phyloP scores from a whole-genome alignment of 2,888 invertebrate genomes.

The Willowsia nigromaculata region DNA sequence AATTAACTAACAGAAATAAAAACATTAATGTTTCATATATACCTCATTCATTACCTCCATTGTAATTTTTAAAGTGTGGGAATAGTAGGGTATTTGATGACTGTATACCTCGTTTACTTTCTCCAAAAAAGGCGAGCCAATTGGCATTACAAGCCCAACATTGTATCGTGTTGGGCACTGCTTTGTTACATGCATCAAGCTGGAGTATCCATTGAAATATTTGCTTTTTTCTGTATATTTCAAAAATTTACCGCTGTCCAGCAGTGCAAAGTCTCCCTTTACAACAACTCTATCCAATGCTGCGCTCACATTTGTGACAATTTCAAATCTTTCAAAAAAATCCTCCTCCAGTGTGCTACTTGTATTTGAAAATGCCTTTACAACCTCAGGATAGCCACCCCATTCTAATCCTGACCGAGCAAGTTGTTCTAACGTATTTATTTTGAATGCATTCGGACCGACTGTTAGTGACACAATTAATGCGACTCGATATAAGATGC shows the following conservation, averaged over 20 bases:
- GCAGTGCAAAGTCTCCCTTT: constrained; percentile 76
- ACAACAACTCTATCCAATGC: constrained; percentile 77
- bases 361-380: constrained; percentile 76
- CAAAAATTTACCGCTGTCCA: constrained; percentile 77
- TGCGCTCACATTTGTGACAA: constrained; percentile 62
- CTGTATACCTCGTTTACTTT: constrained; percentile 75
- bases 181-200: constrained; percentile 75
- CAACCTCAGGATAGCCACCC: constrained; percentile 75
- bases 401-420: constrained; percentile 76
- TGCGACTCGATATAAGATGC: constrained; percentile 77
- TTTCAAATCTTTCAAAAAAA: constrained; percentile 32
- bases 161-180: constrained; percentile 78
- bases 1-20: not conserved
- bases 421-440: constrained; percentile 73
- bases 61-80: not conserved
- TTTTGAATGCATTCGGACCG: constrained; percentile 75
- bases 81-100: not conserved
- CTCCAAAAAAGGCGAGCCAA: constrained; percentile 78
- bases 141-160: constrained; percentile 77
- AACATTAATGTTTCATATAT: too few species aligned
- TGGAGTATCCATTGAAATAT: constrained; percentile 76
- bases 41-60: not conserved
- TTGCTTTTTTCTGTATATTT: constrained; percentile 73
- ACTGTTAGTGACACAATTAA: constrained; percentile 78
- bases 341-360: constrained; percentile 68